These are phyloP conservation scores for Scolanthus callimorphus DNA, from an alignment of 92 coral and sea anemone species.

Conservation along the genomic window DNA sequence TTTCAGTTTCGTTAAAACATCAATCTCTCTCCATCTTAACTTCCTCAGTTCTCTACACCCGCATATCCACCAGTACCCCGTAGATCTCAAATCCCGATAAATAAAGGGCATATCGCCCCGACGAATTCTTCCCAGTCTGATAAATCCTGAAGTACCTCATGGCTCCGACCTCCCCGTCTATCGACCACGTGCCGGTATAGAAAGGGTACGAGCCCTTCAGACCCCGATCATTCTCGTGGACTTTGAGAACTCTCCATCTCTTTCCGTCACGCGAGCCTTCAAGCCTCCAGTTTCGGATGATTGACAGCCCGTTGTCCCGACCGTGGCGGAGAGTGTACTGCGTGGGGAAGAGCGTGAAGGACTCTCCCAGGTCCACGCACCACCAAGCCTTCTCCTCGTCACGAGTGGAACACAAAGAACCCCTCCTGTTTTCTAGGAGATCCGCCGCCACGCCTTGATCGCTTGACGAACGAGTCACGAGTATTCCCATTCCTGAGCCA, in stretches of 20 bases:
- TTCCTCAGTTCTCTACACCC: too few species aligned
- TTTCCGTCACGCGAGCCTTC: slow-evolving; percentile 77
- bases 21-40: too few species aligned
- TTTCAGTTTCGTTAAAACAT: too few species aligned
- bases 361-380: slow-evolving; percentile 69
- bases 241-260: slow-evolving; percentile 50
- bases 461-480: slow-evolving; percentile 61
- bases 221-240: slow-evolving; percentile 79
- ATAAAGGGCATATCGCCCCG: slow-evolving; percentile 57
- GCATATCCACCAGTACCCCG: slow-evolving; percentile 59
- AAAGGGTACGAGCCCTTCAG: slow-evolving; percentile 63
- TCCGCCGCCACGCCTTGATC: slow-evolving; percentile 56
- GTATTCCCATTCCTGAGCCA: slow-evolving; percentile 25
- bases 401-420: slow-evolving; percentile 55
- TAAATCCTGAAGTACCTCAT: slow-evolving; percentile 65
- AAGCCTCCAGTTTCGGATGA: slow-evolving; percentile 74
- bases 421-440: slow-evolving; percentile 64
- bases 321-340: slow-evolving; percentile 78
- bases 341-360: slow-evolving; percentile 56
- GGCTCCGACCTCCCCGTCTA: slow-evolving; percentile 68
- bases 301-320: slow-evolving; percentile 75
- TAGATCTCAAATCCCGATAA: slow-evolving; percentile 76
- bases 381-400: slow-evolving; percentile 84
- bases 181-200: slow-evolving; percentile 70
- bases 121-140: slow-evolving; percentile 81